phyloP scores from a whole-genome alignment of 1,140 invertebrate genomes.

The Zelostemma sp. region DNA sequence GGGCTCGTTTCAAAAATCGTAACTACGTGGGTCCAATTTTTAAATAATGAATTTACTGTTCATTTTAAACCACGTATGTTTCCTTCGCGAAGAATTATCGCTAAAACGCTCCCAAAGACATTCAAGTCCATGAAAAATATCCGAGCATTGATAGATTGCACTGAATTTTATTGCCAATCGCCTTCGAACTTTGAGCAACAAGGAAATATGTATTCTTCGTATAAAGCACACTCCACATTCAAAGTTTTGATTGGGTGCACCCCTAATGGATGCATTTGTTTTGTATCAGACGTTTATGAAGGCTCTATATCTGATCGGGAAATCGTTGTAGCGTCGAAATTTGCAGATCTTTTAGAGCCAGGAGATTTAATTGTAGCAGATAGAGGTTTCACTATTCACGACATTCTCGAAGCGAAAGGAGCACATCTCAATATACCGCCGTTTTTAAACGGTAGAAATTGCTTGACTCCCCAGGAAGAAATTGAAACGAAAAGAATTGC shows the following conservation, averaged over 20 bases:
- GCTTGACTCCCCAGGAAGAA: conserved; percentile 25
- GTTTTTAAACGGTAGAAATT: conserved; percentile 30
- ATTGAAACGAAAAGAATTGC: conserved; percentile 33
- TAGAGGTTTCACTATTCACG: conserved; percentile 24
- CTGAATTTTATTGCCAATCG: conserved; percentile 30
- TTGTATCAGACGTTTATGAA: conserved; percentile 35
- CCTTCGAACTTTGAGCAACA: conserved; percentile 39
- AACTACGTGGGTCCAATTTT: conserved; percentile 23
- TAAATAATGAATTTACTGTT: conserved; percentile 25
- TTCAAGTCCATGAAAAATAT: conserved; percentile 34
- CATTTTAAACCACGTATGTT: conserved; percentile 27
- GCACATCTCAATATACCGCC: conserved; percentile 42
- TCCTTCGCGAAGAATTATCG: conserved; percentile 19
- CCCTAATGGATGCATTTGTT: conserved; percentile 30
- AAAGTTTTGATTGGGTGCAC: conserved; percentile 36
- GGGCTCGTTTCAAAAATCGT: conserved; percentile 15
- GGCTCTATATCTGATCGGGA: conserved; percentile 31
- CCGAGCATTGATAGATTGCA: conserved; percentile 28
- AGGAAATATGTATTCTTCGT: conserved; percentile 41
- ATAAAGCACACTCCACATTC: conserved; percentile 35
- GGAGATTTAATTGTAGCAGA: conserved; percentile 30
- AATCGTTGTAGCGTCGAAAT: conserved; percentile 28
- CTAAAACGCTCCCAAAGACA: conserved; percentile 18
- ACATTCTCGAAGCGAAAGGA: conserved; percentile 34
- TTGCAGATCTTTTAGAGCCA: conserved; percentile 25